A percentile compares a stretch with the other conserved stretches of the same genome.
phyloP scores from a whole-genome alignment of 2,888 invertebrate genomes.

The Sphaerophoria taeniata region DNA sequence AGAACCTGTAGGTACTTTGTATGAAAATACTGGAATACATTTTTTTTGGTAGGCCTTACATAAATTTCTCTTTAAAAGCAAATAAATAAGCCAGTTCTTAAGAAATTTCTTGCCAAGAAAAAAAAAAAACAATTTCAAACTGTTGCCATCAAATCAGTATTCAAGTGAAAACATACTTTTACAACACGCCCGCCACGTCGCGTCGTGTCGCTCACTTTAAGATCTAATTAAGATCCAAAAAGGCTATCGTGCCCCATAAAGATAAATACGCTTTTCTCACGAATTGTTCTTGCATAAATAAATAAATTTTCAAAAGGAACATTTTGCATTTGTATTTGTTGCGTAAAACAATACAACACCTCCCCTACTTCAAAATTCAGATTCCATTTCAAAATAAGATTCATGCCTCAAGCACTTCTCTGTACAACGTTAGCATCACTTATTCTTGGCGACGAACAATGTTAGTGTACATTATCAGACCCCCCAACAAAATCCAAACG shows the following conservation, averaged over 20 bases:
- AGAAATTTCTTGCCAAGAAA: not conserved
- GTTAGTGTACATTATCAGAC: slow-evolving; percentile 3
- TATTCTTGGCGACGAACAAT: not conserved
- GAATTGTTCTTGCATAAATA: slow-evolving; percentile 68
- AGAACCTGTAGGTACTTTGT: not conserved
- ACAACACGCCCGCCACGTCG: slow-evolving; percentile 13
- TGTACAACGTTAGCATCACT: slow-evolving; percentile 5
- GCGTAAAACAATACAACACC: slow-evolving; percentile 41
- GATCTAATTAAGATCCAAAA: slow-evolving; percentile 68
- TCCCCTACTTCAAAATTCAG: not conserved
- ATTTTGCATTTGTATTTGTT: slow-evolving; percentile 37
- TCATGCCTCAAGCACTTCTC: slow-evolving; percentile 18
- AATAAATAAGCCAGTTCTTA: not conserved
- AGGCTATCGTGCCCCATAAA: slow-evolving; percentile 43
- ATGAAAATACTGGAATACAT: not conserved
- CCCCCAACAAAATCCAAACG: not conserved
- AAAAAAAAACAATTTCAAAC: slow-evolving; percentile 12
- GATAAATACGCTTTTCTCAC: slow-evolving; percentile 58
- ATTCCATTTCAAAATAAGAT: slow-evolving; percentile 22
- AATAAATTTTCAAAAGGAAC: slow-evolving; percentile 56
- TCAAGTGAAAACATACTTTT: slow-evolving; percentile 57
- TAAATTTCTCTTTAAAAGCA: not conserved
- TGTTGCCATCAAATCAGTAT: slow-evolving; percentile 54
- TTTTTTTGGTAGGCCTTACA: not conserved
- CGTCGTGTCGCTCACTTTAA: slow-evolving; percentile 32